phyloP scores from a whole-genome alignment of 2,113 vertebrate species.

The Sinocyclocheilus anshuiensis region DNA sequence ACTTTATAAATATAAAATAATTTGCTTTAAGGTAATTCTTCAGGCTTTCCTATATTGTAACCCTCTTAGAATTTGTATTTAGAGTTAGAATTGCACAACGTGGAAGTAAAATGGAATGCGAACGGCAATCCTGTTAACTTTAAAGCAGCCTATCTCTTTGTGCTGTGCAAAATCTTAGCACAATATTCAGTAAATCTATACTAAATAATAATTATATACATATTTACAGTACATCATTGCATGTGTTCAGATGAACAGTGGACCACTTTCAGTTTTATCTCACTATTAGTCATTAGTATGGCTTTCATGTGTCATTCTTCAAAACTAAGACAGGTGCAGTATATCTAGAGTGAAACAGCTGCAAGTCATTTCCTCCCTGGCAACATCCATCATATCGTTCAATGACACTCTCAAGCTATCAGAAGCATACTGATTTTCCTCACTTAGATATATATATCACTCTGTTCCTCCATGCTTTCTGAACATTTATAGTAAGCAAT shows the following conservation, averaged over 20 bases:
- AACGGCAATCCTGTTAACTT: not conserved
- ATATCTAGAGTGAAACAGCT: constrained; percentile 27
- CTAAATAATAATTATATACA: not conserved
- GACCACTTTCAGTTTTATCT: not conserved
- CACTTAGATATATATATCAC: not conserved
- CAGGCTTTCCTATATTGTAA: not conserved
- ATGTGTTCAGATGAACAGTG: not conserved
- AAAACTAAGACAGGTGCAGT: constrained; percentile 41
- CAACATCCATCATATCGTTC: constrained; percentile 17
- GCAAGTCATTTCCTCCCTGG: constrained; percentile 29
- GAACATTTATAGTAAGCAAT: not conserved
- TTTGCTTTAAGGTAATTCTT: not conserved
- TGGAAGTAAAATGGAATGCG: not conserved
- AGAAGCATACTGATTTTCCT: not conserved
- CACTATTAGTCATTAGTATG: constrained; percentile 19
- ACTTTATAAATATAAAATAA: not conserved
- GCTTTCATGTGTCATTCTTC: constrained; percentile 1
- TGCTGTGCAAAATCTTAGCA: no score
- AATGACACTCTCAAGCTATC: constrained; percentile 7
- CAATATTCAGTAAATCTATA: not conserved
- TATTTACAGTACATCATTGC: not conserved
- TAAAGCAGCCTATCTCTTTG: not conserved
- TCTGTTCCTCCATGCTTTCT: not conserved
- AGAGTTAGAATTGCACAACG: not conserved
- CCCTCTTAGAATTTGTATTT: not conserved